These are phyloP conservation scores for Drosophila subobscura DNA, from an alignment of 1,140 invertebrate species.

Conservation along the genomic window DNA sequence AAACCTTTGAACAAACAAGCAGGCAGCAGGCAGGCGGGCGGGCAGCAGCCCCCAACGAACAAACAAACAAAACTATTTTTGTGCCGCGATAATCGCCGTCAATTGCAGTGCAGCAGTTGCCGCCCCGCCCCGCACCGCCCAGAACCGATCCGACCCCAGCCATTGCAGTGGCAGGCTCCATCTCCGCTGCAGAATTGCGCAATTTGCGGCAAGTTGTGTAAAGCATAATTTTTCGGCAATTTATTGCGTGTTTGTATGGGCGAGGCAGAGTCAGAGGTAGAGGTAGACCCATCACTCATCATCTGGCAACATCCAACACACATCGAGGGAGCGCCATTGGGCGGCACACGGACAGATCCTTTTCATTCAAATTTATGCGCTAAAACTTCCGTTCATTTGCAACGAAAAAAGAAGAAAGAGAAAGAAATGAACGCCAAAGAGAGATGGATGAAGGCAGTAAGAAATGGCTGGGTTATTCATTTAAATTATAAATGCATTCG, in stretches of 20 bases:
- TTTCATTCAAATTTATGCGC: slow-evolving; percentile 76
- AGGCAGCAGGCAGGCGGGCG: slow-evolving; percentile 19
- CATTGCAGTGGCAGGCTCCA: slow-evolving; percentile 5
- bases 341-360: slow-evolving; percentile 33
- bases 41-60: slow-evolving; percentile 38
- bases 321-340: slow-evolving; percentile 4
- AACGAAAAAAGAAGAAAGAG: slow-evolving; percentile 18
- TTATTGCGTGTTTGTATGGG: slow-evolving; percentile 70
- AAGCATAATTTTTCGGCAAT: slow-evolving; percentile 78
- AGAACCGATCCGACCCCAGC: not conserved
- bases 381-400: slow-evolving; percentile 76
- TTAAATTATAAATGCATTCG: slow-evolving; percentile 82
- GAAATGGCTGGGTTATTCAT: slow-evolving; percentile 74
- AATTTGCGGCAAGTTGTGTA: slow-evolving; percentile 76
- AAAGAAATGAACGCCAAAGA: slow-evolving; percentile 4
- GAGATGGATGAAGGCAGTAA: slow-evolving; percentile 42
- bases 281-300: slow-evolving; percentile 57
- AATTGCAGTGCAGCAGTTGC: slow-evolving; percentile 71
- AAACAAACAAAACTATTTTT: slow-evolving; percentile 73
- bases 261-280: not conserved
- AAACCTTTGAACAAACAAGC: slow-evolving; percentile 59
- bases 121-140: not conserved
- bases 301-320: slow-evolving; percentile 48
- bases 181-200: slow-evolving; percentile 53
- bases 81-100: slow-evolving; percentile 74